Evolutionary conservation across 2,113 vertebrate genomes (phyloP).

Genomic region (Erinaceus europaeus): DNA sequence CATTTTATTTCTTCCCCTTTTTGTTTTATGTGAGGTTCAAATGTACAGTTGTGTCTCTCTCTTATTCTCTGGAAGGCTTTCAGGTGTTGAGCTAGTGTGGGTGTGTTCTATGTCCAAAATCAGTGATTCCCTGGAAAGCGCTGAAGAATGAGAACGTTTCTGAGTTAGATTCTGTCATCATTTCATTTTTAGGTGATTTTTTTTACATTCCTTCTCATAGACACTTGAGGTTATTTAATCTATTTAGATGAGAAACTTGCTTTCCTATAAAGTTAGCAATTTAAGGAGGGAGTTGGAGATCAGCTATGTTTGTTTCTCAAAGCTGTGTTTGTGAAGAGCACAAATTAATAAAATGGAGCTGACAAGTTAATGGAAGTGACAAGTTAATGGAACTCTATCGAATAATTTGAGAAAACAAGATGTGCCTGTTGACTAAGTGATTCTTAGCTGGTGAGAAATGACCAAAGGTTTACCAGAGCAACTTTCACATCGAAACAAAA

Average conservation of each 20-base stretch:
- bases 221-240: constrained; percentile 4
- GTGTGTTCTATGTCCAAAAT: neutral
- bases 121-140: constrained; percentile 46
- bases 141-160: constrained; percentile 23
- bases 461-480: constrained; percentile 39
- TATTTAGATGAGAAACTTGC: neutral
- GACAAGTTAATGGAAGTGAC: constrained; percentile 44
- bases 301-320: constrained; percentile 37
- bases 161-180: constrained; percentile 8
- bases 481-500: neutral
- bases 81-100: constrained; percentile 19
- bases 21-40: constrained; percentile 34
- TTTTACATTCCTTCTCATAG: constrained; percentile 7
- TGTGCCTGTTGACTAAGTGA: constrained; percentile 31
- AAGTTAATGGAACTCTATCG: constrained; percentile 45
- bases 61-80: constrained; percentile 38
- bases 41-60: constrained; percentile 1
- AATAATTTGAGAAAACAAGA: constrained; percentile 40
- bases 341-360: constrained; percentile 35
- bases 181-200: constrained; percentile 42
- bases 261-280: constrained; percentile 24
- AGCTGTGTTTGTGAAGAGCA: constrained; percentile 51
- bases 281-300: constrained; percentile 5
- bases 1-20: constrained; percentile 37
- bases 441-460: constrained; percentile 34